Percentiles rank a stretch among this genome's conserved stretches.
Conservation (phyloP, 2,888 invertebrate species). For the Macropis europaea region DNA sequence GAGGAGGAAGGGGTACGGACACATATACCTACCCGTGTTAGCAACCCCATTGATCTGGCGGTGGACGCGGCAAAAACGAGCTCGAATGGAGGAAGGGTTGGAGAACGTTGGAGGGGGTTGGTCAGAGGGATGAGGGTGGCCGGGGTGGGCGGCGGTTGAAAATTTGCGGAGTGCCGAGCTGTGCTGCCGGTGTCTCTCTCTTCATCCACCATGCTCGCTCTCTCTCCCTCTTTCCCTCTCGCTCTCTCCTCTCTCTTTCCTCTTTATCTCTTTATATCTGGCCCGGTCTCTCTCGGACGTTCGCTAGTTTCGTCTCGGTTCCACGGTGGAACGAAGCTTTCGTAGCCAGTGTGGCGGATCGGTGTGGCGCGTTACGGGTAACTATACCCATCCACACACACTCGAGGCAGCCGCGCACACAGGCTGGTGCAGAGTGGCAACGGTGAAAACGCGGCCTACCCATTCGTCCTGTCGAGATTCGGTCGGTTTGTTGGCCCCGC, state of each 20-base stretch:
- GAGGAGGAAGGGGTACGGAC: conserved; percentile 59
- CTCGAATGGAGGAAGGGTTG: conserved; percentile 64
- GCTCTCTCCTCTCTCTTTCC: conserved; percentile 20
- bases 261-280: conserved; percentile 5
- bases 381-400: conserved; percentile 51
- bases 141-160: conserved; percentile 68
- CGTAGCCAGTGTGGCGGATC: conserved; percentile 54
- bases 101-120: conserved; percentile 39
- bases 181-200: conserved; percentile 58
- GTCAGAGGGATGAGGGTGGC: conserved; percentile 28
- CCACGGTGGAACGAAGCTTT: conserved; percentile 59
- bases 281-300: not conserved
- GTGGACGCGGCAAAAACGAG: conserved; percentile 78
- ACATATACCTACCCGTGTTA: conserved; percentile 78
- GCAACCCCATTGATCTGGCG: conserved; percentile 80
- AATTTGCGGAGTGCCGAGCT: conserved; percentile 77
- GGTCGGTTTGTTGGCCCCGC: conserved; percentile 75
- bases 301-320: conserved; percentile 17
- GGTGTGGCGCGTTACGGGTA: conserved; percentile 63
- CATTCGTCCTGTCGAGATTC: conserved; percentile 76
- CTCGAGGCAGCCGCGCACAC: conserved; percentile 1
- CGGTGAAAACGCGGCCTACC: conserved; percentile 72
- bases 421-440: conserved; percentile 61
- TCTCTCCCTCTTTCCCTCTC: conserved; percentile 24
- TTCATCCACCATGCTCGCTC: too few species aligned